phyloP scores from a whole-genome alignment of 1,140 invertebrate species.

The Drosophila pectinifera region DNA sequence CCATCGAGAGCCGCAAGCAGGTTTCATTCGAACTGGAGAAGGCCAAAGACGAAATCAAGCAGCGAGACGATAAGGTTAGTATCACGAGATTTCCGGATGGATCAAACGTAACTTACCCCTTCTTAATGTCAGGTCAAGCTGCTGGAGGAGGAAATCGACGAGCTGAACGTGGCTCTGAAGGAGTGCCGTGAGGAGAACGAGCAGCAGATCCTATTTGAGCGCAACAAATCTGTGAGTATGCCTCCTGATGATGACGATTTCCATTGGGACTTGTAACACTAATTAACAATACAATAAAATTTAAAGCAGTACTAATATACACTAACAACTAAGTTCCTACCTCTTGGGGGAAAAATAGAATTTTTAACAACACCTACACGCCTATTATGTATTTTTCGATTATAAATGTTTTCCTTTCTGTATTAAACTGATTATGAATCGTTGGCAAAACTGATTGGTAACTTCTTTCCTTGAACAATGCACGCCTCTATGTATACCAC shows the following conservation, averaged over 20 bases:
- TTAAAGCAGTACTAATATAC: constrained; percentile 33
- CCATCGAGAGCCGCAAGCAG: constrained; percentile 88
- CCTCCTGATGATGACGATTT: constrained; percentile 72
- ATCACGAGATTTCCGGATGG: too few relatives aligned
- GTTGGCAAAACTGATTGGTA: constrained; percentile 35
- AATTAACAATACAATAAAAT: constrained; percentile 24
- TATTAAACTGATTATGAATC: constrained; percentile 48
- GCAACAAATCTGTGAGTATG: constrained; percentile 89
- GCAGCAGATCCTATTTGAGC: constrained; percentile 88
- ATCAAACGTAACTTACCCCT: not conserved
- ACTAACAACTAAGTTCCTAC: constrained; percentile 23
- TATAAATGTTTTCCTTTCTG: constrained; percentile 37
- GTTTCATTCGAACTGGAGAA: constrained; percentile 90
- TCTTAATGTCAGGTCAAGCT: constrained; percentile 85
- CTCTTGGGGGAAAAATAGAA: constrained; percentile 10
- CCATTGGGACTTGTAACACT: constrained; percentile 59
- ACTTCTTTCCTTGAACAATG: constrained; percentile 38
- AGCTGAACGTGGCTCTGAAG: constrained; percentile 88
- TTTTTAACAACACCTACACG: constrained; percentile 8
- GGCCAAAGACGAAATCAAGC: constrained; percentile 88
- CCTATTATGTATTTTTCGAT: constrained; percentile 44
- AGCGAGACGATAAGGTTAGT: constrained; percentile 89
- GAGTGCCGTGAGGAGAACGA: constrained; percentile 87
- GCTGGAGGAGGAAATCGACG: constrained; percentile 88
- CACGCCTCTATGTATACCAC: constrained; percentile 5